Evolutionary conservation across 2,113 vertebrate species (phyloP), one percentile per base, ranked within the genome.

Genomic region (Onychostruthus taczanowskii): DNA sequence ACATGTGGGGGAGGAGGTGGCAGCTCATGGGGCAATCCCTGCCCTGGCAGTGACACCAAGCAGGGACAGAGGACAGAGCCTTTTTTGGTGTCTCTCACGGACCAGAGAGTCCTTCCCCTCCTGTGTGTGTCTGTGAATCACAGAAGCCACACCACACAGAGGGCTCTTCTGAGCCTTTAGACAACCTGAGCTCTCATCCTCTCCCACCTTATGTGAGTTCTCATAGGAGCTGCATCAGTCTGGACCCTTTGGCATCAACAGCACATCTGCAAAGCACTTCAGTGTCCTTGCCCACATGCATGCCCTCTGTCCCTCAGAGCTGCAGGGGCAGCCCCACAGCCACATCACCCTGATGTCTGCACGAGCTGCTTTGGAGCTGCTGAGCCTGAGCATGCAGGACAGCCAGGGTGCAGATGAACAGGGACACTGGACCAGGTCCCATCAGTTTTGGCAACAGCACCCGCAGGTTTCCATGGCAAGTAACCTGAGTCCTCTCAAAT

Each of bases 181-280:
- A 49, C 49, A 4, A 61, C 26, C 37, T 49, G 52, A 78, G 50
- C 46, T 77, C 63, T 46, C 52, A 66, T 39, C 22, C n/a, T 63
- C 6, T 75, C 63, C 21, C 20, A 12, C 31, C 21, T 37, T 3
- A 8, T 1, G 17, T 8, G 16, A 33, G 24, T 21, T 33, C 53
- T 33, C n/a, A 9, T 18, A 7, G 28, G 58, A 56, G 23, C n/a
- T 56, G 24, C 2, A 1, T 18, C 28, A 3, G 13, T 8, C 35
- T 68, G 44, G 55, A 46, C 6, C 14, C 44, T 33, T 59, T 16
- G 37, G 20, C 35, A 12, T n/a, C 17, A 28, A 0, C 12, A 50
- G 7, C 16, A 0, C 0, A 0, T 16, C 64, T 39, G 20, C 39
- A 47, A 33, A 56, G 30, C 13, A 2, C 20, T 30, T 30, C 18